Percentiles rank a stretch among this genome's conserved stretches.
Conservation (phyloP, 2,113 vertebrate species). For the Pheucticus melanocephalus region DNA sequence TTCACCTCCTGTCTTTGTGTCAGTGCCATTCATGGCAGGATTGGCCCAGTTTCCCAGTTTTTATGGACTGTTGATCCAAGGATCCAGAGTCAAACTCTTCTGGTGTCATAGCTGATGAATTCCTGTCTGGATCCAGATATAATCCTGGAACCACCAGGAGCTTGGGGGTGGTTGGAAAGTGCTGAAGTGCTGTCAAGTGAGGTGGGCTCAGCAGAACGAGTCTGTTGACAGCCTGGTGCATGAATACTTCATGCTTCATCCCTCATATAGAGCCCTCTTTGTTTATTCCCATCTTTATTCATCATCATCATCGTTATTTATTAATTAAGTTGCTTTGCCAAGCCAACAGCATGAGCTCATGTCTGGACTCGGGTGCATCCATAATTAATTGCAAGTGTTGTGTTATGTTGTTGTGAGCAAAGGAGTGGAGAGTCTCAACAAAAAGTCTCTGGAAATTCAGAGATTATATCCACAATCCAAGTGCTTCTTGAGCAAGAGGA, state of each 20-base stretch:
- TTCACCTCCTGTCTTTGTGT: neutral
- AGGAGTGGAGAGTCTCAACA: neutral
- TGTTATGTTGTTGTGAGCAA: neutral
- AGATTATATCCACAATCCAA: neutral
- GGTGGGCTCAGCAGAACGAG: neutral
- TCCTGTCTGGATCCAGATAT: neutral
- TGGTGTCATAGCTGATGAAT: neutral
- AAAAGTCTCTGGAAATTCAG: neutral
- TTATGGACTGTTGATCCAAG: neutral
- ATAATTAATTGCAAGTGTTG: constrained; percentile 46
- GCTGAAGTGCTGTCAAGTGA: neutral
- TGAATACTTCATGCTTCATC: neutral
- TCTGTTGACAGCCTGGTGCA: neutral
- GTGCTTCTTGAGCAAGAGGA: neutral
- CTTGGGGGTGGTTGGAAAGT: neutral
- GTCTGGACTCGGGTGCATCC: neutral
- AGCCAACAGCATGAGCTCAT: constrained; percentile 25
- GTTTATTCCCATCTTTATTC: constrained; percentile 43
- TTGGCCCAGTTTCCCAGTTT: neutral
- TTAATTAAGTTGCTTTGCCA: constrained; percentile 45
- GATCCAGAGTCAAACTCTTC: neutral
- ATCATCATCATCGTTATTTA: constrained; percentile 44
- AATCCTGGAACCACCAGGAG: neutral
- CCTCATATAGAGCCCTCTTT: neutral
- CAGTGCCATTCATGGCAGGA: neutral